These are phyloP conservation scores for Erythrocercus mccallii DNA, from an alignment of 2,113 vertebrate genomes.

Conservation along the genomic window DNA sequence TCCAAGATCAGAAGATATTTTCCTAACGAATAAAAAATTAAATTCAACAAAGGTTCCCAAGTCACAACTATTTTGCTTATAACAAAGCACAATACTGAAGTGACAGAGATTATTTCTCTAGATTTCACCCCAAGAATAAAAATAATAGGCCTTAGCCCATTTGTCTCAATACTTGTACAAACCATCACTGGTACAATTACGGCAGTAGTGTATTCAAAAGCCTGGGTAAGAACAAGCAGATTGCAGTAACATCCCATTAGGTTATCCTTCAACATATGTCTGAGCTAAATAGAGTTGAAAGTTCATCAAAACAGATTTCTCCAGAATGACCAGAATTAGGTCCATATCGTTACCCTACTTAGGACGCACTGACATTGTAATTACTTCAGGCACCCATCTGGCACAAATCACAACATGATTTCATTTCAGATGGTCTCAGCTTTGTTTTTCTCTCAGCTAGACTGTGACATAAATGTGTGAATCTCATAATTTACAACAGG, in stretches of 20 bases:
- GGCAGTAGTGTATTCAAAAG: neutral
- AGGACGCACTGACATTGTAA: neutral
- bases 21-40: neutral
- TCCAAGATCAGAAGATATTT: neutral
- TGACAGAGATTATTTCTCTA: neutral
- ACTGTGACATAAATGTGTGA: neutral
- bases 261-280: neutral
- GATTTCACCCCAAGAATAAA: neutral
- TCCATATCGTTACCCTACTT: neutral
- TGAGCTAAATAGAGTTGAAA: slow-evolving; percentile 36
- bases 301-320: slow-evolving; percentile 14
- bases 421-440: slow-evolving; percentile 12
- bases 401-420: slow-evolving; percentile 26
- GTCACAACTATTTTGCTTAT: neutral
- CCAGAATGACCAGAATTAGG: slow-evolving; percentile 5
- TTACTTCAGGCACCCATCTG: slow-evolving; percentile 25
- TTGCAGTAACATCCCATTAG: neutral
- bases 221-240: slow-evolving; percentile 19
- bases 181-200: neutral
- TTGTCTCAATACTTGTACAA: neutral
- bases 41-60: neutral
- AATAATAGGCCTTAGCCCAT: neutral
- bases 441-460: slow-evolving; percentile 2
- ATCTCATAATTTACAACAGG: neutral
- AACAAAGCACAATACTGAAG: neutral